Evolutionary conservation across 2,113 vertebrate genomes (phyloP), one percentile per base, ranked within the genome.

Genomic region (Alosa alosa): DNA sequence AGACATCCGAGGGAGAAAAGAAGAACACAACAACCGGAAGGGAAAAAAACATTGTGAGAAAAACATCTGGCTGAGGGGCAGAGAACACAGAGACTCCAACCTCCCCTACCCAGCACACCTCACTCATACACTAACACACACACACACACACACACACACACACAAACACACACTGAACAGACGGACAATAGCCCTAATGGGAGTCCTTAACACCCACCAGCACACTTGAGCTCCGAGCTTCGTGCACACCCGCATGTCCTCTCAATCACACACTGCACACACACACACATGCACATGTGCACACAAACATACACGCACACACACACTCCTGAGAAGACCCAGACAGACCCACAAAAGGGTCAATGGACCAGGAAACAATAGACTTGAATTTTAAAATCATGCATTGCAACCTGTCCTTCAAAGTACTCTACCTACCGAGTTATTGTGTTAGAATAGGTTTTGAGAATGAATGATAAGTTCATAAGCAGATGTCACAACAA

Each of bases 101-200:
- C 55, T 44, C 18, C 55, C 4, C 52, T 55, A 18, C 52, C 4
- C 4, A 55, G 17, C 52, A 64, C 60, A 64, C 60, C 22, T 60
- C 1, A 25, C 60, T 25, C 25, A 39, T 4, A 78, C 72, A 78
- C 72, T n/a, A 25, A n/a, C 22, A 64, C 22, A 64, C 57, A 57
- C 57, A 22, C 57, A 22, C 18, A 64, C 22, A 25, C n/a, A 11
- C 9, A 75, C 68, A 31, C 68, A 31, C 25, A 75, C 13, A 17
- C 13, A n/a, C 22, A 64, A 0, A 25, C 18, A n/a, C 60, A n/a
- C 20, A n/a, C 36, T 78, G 13, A 36, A 78, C 72, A 78, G 36
- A 39, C 25, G 72, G 72, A 41, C 72, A 78, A 78, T 78, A 78
- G 72, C n/a, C 72, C 72, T 36, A 39, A 78, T 39, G 72, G 72